Evolutionary conservation across 1,140 invertebrate genomes (phyloP).

Genomic region (Lordiphosa stackelbergi): DNA sequence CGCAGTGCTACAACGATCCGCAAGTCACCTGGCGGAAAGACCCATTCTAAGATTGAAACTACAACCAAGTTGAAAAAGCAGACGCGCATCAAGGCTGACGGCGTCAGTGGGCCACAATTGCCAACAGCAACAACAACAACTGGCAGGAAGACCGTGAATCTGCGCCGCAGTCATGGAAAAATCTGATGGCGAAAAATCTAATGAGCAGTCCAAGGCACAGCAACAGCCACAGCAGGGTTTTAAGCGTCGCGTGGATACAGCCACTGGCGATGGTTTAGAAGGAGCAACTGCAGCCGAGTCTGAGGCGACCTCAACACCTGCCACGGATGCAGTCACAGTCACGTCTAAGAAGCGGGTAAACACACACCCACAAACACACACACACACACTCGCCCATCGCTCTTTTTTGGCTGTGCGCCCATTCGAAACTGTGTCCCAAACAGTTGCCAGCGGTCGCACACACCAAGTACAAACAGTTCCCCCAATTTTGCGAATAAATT

Average conservation of each 20-base stretch:
- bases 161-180: slow-evolving; percentile 37
- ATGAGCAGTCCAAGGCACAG: not conserved
- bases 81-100: slow-evolving; percentile 13
- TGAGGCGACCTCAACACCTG: no score
- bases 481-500: no score
- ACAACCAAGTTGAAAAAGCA: slow-evolving; percentile 17
- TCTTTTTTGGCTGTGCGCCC: slow-evolving; percentile 35
- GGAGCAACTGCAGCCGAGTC: not conserved
- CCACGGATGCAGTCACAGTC: slow-evolving; percentile 1
- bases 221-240: slow-evolving; percentile 13
- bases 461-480: slow-evolving; percentile 4
- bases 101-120: not conserved
- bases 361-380: slow-evolving; percentile 7
- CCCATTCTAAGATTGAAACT: not conserved
- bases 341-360: slow-evolving; percentile 55
- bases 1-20: not conserved
- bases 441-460: not conserved
- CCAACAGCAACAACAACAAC: not conserved
- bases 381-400: slow-evolving; percentile 13
- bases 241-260: not conserved
- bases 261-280: slow-evolving; percentile 1
- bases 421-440: slow-evolving; percentile 5
- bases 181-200: slow-evolving; percentile 26
- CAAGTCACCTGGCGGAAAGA: not conserved
- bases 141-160: not conserved